phyloP scores from a whole-genome alignment of 2,797 vertebrate species.

The Sebastes steindachneri region DNA sequence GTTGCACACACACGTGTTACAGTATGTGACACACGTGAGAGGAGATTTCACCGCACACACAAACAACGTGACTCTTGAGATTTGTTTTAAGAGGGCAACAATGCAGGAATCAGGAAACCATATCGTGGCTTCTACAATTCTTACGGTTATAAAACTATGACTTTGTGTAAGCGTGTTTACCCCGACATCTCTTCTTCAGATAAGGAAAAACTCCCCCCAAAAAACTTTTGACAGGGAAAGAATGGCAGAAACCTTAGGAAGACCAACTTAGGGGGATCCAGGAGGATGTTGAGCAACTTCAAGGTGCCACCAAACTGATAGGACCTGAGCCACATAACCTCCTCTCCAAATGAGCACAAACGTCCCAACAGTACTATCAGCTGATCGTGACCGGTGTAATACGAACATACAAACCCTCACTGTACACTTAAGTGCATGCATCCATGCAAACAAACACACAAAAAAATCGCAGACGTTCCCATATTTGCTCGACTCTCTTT shows the following conservation, averaged over 20 bases:
- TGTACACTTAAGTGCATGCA: not conserved
- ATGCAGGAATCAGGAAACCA: too few relatives aligned
- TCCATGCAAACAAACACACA: conserved; percentile 3
- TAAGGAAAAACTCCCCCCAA: not conserved
- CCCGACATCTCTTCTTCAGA: too few relatives aligned
- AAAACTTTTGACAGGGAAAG: not conserved
- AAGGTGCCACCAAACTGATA: too few relatives aligned
- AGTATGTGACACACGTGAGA: not conserved
- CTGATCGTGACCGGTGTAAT: not conserved
- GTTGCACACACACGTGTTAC: not conserved
- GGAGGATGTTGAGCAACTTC: not conserved
- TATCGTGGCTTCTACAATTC: too few relatives aligned
- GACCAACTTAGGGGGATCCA: not conserved
- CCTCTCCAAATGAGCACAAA: too few relatives aligned
- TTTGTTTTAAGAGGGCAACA: not conserved
- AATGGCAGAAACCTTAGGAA: not conserved
- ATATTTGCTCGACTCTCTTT: conserved; percentile 13
- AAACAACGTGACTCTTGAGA: not conserved
- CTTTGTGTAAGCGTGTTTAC: too few relatives aligned
- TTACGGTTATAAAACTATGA: too few relatives aligned
- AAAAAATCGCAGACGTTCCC: not conserved
- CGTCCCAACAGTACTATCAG: not conserved
- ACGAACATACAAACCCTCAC: not conserved
- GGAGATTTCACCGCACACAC: not conserved
- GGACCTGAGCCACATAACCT: too few relatives aligned